These are phyloP conservation scores for Myripristis jacobus DNA, from an alignment of 2,797 vertebrate species.

Conservation along the genomic window DNA sequence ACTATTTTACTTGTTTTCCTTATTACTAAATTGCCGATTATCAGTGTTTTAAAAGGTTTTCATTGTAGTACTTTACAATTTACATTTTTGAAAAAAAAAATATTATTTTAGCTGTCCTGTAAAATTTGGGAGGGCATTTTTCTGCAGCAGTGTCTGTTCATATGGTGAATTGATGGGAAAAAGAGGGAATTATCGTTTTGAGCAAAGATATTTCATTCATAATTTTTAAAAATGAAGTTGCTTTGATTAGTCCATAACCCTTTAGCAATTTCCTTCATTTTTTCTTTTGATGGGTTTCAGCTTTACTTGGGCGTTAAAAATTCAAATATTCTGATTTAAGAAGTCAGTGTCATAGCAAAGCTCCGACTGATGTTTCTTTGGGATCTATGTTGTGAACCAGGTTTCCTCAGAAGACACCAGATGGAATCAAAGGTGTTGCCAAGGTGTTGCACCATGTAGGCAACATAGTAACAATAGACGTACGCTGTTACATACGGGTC, in stretches of 20 bases:
- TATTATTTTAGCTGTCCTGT: background rate
- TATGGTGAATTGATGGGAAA: background rate
- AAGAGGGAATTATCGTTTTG: background rate
- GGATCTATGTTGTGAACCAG: background rate
- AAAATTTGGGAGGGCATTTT: background rate
- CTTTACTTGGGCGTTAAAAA: background rate
- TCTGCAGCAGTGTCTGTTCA: background rate
- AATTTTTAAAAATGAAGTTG: too few species aligned
- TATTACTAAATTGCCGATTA: conserved; percentile 14
- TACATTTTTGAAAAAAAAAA: background rate
- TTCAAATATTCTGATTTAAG: background rate
- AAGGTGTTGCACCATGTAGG: conserved; percentile 20
- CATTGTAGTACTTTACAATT: background rate
- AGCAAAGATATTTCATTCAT: background rate
- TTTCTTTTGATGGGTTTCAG: background rate
- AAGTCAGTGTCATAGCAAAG: background rate
- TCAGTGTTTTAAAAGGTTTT: background rate
- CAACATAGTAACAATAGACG: background rate
- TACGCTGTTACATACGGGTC: background rate
- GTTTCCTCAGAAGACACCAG: conserved; percentile 23
- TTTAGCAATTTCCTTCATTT: background rate
- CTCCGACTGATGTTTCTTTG: background rate
- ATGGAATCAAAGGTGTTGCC: conserved; percentile 26
- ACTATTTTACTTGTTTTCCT: conserved; percentile 26
- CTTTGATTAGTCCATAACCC: background rate